Conservation (phyloP, 2,888 invertebrate species). For the Eupithecia pulchellata region DNA sequence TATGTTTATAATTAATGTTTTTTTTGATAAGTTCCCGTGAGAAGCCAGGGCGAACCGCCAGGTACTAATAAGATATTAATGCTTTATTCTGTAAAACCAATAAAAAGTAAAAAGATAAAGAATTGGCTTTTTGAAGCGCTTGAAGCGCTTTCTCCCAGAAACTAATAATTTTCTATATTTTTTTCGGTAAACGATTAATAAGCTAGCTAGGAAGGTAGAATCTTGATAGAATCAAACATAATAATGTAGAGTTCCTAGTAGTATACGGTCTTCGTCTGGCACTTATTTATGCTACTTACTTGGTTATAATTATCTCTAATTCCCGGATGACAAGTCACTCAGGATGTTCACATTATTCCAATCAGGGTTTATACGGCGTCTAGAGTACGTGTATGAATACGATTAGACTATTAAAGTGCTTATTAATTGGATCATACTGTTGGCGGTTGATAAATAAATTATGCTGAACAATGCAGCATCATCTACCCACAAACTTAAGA, state of each 20-base stretch:
- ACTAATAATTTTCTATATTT: background rate
- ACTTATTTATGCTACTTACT: too few species aligned
- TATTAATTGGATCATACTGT: background rate
- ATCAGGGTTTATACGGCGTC: conserved; percentile 61
- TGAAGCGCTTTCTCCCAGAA: too few species aligned
- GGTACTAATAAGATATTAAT: too few species aligned
- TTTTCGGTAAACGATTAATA: background rate
- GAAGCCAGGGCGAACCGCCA: too few species aligned
- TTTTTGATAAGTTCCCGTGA: too few species aligned
- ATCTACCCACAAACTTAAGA: too few species aligned
- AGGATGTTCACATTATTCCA: conserved; percentile 54
- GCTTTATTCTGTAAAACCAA: too few species aligned
- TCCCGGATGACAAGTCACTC: conserved; percentile 18
- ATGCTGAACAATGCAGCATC: too few species aligned
- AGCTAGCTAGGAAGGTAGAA: background rate
- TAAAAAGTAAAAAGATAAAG: too few species aligned
- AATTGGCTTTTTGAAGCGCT: too few species aligned
- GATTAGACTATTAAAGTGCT: background rate
- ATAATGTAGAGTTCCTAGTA: background rate
- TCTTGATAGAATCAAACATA: background rate
- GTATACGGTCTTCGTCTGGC: background rate
- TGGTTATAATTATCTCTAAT: background rate
- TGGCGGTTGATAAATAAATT: background rate
- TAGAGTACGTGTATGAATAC: background rate
- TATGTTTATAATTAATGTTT: too few species aligned